Percentiles rank a stretch among this genome's conserved stretches.
phyloP scores from a whole-genome alignment of 2,113 vertebrate genomes.

The Stegastes partitus region DNA sequence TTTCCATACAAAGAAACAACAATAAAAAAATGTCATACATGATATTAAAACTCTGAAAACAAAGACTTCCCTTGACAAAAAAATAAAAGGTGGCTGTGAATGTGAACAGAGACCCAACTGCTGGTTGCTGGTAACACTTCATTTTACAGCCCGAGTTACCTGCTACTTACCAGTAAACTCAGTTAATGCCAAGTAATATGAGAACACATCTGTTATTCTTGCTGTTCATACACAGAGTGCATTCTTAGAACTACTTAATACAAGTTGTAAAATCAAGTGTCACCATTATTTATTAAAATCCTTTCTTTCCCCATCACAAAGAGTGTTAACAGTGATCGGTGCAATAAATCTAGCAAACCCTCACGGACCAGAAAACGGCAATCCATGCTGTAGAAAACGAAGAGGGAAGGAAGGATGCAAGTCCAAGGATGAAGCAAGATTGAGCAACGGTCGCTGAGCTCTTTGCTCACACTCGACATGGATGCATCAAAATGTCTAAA shows the following conservation, averaged over 20 bases:
- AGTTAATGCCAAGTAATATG: background rate
- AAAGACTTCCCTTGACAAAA: slow-evolving; percentile 1
- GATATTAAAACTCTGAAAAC: slow-evolving; percentile 53
- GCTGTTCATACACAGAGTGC: background rate
- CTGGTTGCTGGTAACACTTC: background rate
- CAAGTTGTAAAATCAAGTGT: slow-evolving; percentile 32
- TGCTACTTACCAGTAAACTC: slow-evolving; percentile 36
- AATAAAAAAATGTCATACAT: slow-evolving; percentile 52
- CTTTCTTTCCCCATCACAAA: background rate
- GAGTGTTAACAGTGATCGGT: background rate
- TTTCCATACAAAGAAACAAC: slow-evolving; percentile 71
- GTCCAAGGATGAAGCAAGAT: slow-evolving; percentile 21
- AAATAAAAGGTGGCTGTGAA: slow-evolving; percentile 1
- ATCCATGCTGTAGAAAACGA: slow-evolving; percentile 20
- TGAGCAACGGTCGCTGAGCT: slow-evolving; percentile 16
- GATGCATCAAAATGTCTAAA: slow-evolving; percentile 53
- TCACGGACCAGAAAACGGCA: background rate
- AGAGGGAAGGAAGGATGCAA: slow-evolving; percentile 12
- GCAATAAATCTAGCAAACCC: background rate
- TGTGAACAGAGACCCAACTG: slow-evolving; percentile 29
- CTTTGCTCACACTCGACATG: slow-evolving; percentile 49
- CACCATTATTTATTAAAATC: slow-evolving; percentile 8
- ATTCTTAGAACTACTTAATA: background rate
- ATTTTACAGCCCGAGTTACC: slow-evolving; percentile 26
- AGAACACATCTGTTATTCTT: slow-evolving; percentile 1